Conservation (phyloP, 2,888 invertebrate genomes). For the Eugnorisma glareosa region DNA sequence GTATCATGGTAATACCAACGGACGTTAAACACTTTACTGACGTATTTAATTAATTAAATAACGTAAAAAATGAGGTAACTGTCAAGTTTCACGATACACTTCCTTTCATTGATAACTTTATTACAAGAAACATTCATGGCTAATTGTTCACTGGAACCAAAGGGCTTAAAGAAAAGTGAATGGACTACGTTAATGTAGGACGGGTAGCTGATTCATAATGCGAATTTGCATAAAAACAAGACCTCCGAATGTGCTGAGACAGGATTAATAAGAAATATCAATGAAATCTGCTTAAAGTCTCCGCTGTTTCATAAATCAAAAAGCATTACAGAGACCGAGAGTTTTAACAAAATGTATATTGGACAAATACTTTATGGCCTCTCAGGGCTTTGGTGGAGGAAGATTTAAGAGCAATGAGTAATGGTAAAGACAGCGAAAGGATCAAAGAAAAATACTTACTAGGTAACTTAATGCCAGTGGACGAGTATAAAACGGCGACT, state of each 20-base stretch:
- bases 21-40: conserved; percentile 68
- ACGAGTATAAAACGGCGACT: conserved; percentile 2
- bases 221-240: conserved; percentile 60
- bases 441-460: conserved; percentile 44
- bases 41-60: conserved; percentile 62
- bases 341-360: conserved; percentile 48
- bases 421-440: conserved; percentile 37
- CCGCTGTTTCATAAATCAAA: conserved; percentile 52
- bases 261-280: conserved; percentile 64
- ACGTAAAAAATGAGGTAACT: conserved; percentile 61
- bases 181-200: conserved; percentile 48
- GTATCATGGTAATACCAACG: conserved; percentile 47
- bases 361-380: conserved; percentile 47
- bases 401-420: conserved; percentile 46
- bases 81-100: conserved; percentile 65
- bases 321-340: conserved; percentile 40
- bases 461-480: background rate
- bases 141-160: conserved; percentile 59
- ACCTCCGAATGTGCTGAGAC: conserved; percentile 35
- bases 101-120: conserved; percentile 73
- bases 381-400: conserved; percentile 18
- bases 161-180: conserved; percentile 62
- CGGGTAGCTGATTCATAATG: conserved; percentile 62
- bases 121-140: conserved; percentile 63
- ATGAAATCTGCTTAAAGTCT: conserved; percentile 56